Conservation (phyloP, 2,113 vertebrate species). For the Eretmochelys imbricata region DNA sequence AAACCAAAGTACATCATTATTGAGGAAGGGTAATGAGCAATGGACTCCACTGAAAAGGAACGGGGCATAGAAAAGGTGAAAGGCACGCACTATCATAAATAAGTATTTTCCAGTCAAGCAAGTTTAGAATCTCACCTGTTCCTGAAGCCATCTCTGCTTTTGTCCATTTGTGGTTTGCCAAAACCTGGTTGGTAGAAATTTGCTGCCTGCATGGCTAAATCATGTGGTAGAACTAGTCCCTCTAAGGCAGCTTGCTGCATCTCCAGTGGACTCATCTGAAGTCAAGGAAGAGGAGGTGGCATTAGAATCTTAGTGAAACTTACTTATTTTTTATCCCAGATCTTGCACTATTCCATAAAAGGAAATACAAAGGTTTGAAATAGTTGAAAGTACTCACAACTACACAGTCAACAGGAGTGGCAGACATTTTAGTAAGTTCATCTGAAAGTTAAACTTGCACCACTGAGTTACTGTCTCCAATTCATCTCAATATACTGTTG, state of each 20-base stretch:
- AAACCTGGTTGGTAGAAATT: slow-evolving; percentile 89
- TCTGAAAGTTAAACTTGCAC: neutral
- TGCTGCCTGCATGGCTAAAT: slow-evolving; percentile 87
- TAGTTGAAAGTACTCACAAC: neutral
- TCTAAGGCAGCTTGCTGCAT: slow-evolving; percentile 90
- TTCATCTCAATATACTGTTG: neutral
- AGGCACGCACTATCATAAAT: rapidly evolving
- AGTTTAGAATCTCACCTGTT: slow-evolving; percentile 82
- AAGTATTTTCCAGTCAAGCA: neutral
- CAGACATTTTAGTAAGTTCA: neutral
- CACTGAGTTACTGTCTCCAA: neutral
- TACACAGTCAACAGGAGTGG: neutral
- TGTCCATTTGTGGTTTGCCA: slow-evolving; percentile 89
- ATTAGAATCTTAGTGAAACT: neutral
- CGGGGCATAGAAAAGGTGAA: neutral
- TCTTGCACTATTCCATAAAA: neutral
- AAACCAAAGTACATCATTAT: neutral
- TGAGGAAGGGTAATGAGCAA: neutral
- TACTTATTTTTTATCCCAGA: neutral
- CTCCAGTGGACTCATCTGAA: slow-evolving; percentile 88
- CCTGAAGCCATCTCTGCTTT: slow-evolving; percentile 86
- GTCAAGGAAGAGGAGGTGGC: neutral
- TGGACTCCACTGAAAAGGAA: neutral
- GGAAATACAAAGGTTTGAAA: neutral
- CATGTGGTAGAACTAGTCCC: slow-evolving; percentile 88